A percentile compares a stretch with the other conserved stretches of the same genome.
These are phyloP conservation scores for Macquaria ambigua DNA, from an alignment of 2,113 vertebrate species.

Conservation along the genomic window DNA sequence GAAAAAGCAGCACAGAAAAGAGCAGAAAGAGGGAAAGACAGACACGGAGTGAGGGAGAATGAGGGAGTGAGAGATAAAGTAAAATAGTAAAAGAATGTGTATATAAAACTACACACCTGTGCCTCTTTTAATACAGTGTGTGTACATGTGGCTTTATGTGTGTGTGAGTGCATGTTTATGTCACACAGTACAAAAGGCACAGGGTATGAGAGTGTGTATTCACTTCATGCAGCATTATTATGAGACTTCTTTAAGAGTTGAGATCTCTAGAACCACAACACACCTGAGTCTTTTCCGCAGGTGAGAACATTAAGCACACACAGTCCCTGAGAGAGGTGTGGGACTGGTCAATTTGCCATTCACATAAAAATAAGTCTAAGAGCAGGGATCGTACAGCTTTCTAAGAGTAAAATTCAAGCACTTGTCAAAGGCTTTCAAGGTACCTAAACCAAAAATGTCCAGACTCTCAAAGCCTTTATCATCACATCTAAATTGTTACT, in stretches of 20 bases:
- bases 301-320: slow-evolving; percentile 57
- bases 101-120: slow-evolving; percentile 25
- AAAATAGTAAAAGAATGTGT: slow-evolving; percentile 30
- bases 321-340: slow-evolving; percentile 43
- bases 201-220: slow-evolving; percentile 19
- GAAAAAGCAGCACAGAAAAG: slow-evolving; percentile 14
- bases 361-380: background rate
- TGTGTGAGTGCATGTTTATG: slow-evolving; percentile 1
- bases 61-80: slow-evolving; percentile 10
- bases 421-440: too few species aligned
- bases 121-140: slow-evolving; percentile 8
- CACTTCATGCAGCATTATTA: slow-evolving; percentile 51
- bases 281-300: slow-evolving; percentile 52
- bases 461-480: too few species aligned
- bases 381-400: too few species aligned
- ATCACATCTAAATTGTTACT: too few species aligned
- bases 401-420: too few species aligned
- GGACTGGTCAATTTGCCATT: slow-evolving; percentile 65
- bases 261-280: slow-evolving; percentile 55
- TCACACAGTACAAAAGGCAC: slow-evolving; percentile 1
- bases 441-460: too few species aligned
- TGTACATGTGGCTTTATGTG: slow-evolving; percentile 14
- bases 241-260: slow-evolving; percentile 62
- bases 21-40: slow-evolving; percentile 10
- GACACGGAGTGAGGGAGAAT: slow-evolving; percentile 5